A percentile compares a stretch with the other conserved stretches of the same genome.
Evolutionary conservation across 2,113 vertebrate genomes (phyloP).

Genomic region (Charina bottae): DNA sequence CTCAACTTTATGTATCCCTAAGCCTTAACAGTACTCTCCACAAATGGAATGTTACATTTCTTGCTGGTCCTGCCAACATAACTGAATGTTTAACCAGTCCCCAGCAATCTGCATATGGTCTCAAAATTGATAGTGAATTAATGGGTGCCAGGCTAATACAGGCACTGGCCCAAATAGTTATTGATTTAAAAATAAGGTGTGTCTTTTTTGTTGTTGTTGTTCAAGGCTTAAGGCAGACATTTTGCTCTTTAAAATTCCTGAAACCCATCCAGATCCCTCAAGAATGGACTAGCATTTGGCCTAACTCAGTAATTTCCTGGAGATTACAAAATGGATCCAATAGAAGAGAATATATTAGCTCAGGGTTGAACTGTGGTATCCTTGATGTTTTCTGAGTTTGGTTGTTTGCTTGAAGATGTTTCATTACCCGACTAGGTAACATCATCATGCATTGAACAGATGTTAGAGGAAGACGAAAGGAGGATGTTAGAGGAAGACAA

Average conservation of each 20-base stretch:
- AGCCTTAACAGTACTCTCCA: background rate
- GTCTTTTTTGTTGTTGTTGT: background rate
- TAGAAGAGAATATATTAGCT: too few relatives aligned
- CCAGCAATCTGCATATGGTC: background rate
- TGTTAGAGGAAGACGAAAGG: too few relatives aligned
- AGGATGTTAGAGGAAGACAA: too few relatives aligned
- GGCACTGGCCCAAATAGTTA: background rate
- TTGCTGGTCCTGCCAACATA: background rate
- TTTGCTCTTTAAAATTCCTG: background rate
- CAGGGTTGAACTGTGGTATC: too few relatives aligned
- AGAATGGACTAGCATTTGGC: background rate
- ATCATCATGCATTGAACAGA: too few relatives aligned
- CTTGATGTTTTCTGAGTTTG: too few relatives aligned
- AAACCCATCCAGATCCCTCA: background rate
- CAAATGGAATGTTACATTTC: background rate
- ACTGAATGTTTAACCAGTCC: background rate
- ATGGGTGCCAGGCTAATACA: background rate
- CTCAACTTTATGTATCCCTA: background rate
- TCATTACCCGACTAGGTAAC: too few relatives aligned
- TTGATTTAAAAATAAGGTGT: background rate
- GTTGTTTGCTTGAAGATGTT: too few relatives aligned
- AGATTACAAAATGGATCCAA: background rate
- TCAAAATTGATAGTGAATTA: background rate
- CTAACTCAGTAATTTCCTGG: background rate
- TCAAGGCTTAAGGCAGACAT: background rate